Percentiles rank a stretch among this genome's conserved stretches.
phyloP scores from a whole-genome alignment of 2,113 vertebrate genomes.

The Nyctereutes procyonoides region DNA sequence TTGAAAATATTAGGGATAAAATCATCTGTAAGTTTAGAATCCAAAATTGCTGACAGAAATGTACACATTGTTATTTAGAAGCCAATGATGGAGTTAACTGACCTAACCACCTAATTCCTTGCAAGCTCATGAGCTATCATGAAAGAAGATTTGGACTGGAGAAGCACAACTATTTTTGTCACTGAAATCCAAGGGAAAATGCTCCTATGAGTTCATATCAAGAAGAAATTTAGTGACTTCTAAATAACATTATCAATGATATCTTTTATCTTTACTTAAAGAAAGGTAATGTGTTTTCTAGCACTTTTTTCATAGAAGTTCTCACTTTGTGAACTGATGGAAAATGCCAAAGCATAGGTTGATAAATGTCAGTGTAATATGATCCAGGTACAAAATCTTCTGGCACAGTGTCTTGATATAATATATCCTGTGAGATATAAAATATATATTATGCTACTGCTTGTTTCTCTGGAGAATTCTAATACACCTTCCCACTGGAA shows the following conservation, averaged over 20 bases:
- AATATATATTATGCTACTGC: not conserved
- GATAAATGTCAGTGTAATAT: not conserved
- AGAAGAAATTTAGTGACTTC: not conserved
- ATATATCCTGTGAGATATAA: not conserved
- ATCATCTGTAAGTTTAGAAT: not conserved
- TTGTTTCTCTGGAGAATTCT: not conserved
- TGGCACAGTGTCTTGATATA: not conserved
- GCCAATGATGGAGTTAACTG: not conserved
- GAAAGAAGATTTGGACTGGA: not conserved
- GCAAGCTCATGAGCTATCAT: rapidly evolving
- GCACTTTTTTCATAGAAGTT: conserved; percentile 27
- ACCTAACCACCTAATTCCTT: not conserved
- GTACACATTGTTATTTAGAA: not conserved
- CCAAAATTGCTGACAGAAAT: not conserved
- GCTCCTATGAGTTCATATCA: not conserved
- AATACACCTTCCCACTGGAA: not conserved
- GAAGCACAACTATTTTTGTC: not conserved
- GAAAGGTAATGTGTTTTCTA: not conserved
- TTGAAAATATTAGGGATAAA: not conserved
- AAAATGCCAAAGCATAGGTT: not conserved
- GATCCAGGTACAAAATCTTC: not conserved
- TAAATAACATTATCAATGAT: not conserved
- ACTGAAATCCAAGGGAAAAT: not conserved
- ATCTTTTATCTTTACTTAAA: not conserved
- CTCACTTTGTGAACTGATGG: not conserved